Evolutionary conservation across 1,140 invertebrate genomes (phyloP).

Genomic region (Triops cancriformis): DNA sequence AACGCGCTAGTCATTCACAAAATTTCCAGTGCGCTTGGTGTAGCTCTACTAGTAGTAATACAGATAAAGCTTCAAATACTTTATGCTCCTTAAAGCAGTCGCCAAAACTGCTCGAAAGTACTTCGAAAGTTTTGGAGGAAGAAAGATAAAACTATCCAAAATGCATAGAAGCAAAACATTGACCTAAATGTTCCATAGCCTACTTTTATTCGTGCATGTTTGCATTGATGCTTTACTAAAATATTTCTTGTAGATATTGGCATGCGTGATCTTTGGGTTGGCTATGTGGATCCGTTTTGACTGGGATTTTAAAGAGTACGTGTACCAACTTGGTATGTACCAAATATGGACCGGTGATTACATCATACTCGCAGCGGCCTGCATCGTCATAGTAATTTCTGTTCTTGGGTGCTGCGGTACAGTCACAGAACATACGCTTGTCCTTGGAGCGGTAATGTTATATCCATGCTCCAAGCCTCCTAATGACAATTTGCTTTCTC

Average conservation of each 20-base stretch:
- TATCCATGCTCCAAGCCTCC: not conserved
- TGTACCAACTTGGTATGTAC: conserved; percentile 58
- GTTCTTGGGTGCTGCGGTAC: conserved; percentile 59
- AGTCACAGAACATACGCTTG: conserved; percentile 32
- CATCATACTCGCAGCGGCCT: conserved; percentile 58
- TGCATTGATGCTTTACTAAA: too few relatives aligned
- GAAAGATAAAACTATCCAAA: too few relatives aligned
- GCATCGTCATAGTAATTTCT: conserved; percentile 59
- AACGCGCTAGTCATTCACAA: too few relatives aligned
- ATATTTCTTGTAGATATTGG: conserved; percentile 14
- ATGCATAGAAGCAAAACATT: too few relatives aligned
- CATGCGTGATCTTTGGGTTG: conserved; percentile 54
- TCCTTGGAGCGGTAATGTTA: conserved; percentile 35
- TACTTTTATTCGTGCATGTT: too few relatives aligned
- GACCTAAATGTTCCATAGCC: too few relatives aligned
- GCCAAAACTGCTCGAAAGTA: too few relatives aligned
- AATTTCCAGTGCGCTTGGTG: too few relatives aligned
- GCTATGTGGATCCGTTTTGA: conserved; percentile 72
- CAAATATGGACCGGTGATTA: conserved; percentile 73
- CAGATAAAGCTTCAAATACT: too few relatives aligned
- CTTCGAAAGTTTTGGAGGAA: too few relatives aligned
- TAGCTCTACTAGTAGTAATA: too few relatives aligned
- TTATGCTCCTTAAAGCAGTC: too few relatives aligned
- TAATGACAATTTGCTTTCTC: not conserved
- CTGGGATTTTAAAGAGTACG: conserved; percentile 67